Conservation (phyloP, 2,888 invertebrate species). For the Chaetoderma sp. region DNA sequence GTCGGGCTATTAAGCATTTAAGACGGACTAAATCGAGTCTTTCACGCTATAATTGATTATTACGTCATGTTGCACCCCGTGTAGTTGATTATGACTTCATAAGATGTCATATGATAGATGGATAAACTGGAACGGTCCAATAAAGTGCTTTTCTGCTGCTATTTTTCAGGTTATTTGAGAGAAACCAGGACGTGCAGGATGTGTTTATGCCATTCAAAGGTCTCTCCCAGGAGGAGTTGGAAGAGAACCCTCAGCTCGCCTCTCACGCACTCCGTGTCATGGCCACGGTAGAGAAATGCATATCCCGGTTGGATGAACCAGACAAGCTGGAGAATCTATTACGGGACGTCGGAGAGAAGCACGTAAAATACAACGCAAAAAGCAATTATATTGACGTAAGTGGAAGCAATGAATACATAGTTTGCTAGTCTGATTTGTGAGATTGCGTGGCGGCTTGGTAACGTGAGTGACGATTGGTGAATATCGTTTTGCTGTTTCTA, state of each 20-base stretch:
- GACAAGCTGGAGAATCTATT: constrained; percentile 71
- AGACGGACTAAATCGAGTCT: no score
- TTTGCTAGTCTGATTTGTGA: no score
- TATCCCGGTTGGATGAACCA: constrained; percentile 71
- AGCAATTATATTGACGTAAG: constrained; percentile 73
- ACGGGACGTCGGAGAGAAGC: constrained; percentile 72
- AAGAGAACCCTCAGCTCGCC: constrained; percentile 71
- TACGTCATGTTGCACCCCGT: no score
- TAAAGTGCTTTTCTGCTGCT: background rate
- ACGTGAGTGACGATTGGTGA: no score
- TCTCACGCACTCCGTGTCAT: constrained; percentile 73
- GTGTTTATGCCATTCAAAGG: constrained; percentile 73
- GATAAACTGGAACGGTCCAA: no score
- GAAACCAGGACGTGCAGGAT: constrained; percentile 73
- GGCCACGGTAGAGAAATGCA: constrained; percentile 73
- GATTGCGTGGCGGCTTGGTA: no score
- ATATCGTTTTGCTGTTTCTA: no score
- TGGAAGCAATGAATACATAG: no score
- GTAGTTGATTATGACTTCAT: no score
- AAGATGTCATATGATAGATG: no score
- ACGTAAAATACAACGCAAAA: constrained; percentile 72
- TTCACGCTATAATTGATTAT: no score
- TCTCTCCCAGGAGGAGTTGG: constrained; percentile 70
- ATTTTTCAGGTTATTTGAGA: constrained; percentile 72
- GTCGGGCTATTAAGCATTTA: no score